Evolutionary conservation across 2,797 vertebrate genomes (phyloP).

Genomic region (Cyprinodon diabolis): DNA sequence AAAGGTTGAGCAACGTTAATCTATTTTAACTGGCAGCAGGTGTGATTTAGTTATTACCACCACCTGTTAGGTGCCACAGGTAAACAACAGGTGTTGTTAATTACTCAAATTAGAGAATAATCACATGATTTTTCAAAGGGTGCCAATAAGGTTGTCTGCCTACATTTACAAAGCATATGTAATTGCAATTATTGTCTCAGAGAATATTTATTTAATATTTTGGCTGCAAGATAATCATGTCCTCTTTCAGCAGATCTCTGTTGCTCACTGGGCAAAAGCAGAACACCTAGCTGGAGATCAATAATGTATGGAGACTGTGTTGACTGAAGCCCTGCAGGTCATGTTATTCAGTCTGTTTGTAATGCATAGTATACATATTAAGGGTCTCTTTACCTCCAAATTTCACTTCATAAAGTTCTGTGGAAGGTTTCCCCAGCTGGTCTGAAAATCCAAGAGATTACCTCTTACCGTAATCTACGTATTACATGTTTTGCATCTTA

Average conservation of each 20-base stretch:
- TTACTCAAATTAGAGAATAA: too few species aligned
- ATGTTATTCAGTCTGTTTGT: constrained; percentile 21
- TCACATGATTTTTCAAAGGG: too few species aligned
- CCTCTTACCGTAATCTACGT: neutral
- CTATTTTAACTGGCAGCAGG: too few species aligned
- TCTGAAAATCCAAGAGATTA: constrained; percentile 11
- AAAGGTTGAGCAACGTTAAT: too few species aligned
- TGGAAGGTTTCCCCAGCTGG: constrained; percentile 3
- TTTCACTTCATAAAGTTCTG: constrained; percentile 5
- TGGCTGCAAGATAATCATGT: constrained; percentile 33
- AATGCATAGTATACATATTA: neutral
- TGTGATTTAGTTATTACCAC: too few species aligned
- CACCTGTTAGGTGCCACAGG: too few species aligned
- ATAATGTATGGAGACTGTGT: constrained; percentile 33
- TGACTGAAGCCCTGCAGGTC: neutral
- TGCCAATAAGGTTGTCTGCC: too few species aligned
- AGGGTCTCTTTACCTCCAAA: neutral
- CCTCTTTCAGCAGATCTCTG: constrained; percentile 18
- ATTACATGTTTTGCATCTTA: too few species aligned
- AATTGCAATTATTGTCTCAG: too few species aligned
- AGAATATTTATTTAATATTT: too few species aligned
- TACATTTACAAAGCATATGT: too few species aligned
- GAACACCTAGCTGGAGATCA: constrained; percentile 31
- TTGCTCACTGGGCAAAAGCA: constrained; percentile 27
- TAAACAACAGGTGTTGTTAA: too few species aligned